Base-by-base conservation (phyloP, 2,888 invertebrate genomes). In the Eucera pruinosa region DNA sequence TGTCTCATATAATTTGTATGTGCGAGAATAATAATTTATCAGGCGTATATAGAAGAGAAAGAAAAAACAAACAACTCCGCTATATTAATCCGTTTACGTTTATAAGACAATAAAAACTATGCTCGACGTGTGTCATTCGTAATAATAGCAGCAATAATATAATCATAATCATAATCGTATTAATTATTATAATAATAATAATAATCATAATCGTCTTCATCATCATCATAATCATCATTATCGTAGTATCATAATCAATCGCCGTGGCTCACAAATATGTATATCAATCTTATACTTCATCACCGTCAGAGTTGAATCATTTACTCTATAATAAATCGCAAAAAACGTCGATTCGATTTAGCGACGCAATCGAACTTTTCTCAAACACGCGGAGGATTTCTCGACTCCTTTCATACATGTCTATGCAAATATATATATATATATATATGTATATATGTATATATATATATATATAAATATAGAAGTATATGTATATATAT, bases 81-180 rank as follows among this genome's bases (percentile, higher is more conserved):
- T 82, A 80, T 72, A 80, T 67, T 72, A 60, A 74, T 74, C 68
- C 80, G 71, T 77, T 57, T 75, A 74, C 48, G 68, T 72, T 82
- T 83, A 79, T 75, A 70, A 82, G 71, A 69, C 67, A 75, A 72
- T 78, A 72, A 80, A 82, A 80, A 82, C 74, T 82, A 68, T 68
- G 41, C 48, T 74, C 67, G 69, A 52, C 62, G 62, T 70, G 3
- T 33, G 47, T 80, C 73, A 60, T 64, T 77, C 73, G 70, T 78
- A 71, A 25, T 57, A 67, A 39, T 75, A 68, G 48, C 52, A 67
- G 57, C 55, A 55, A 45, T 57, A 69, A 64, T 79, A 74, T 66
- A 55, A 72, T 78, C 67, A 72, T 70, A 39, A 47, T 73, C n/a
- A n/a, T n/a, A 79, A 66, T 72, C 30, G 30, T 48, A 52, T 70